phyloP scores from a whole-genome alignment of 2,113 vertebrate genomes.

The Gambusia holbrooki region DNA sequence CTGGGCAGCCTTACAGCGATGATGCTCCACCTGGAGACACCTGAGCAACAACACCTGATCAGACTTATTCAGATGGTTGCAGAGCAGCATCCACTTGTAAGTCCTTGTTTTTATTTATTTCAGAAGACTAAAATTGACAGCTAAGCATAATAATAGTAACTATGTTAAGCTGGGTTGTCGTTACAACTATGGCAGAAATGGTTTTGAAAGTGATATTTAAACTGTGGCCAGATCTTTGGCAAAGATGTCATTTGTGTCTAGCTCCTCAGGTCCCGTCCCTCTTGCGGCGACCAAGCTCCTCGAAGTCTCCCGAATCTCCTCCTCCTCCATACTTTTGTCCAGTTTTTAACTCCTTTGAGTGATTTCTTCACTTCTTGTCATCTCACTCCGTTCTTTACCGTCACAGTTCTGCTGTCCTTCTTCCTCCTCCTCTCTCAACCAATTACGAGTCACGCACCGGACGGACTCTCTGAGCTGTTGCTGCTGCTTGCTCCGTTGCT shows the following conservation, averaged over 20 bases:
- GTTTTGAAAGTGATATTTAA: not conserved
- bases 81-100: slow-evolving; percentile 85
- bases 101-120: slow-evolving; percentile 20
- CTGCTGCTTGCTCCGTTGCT: too few species aligned
- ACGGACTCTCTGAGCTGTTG: too few species aligned
- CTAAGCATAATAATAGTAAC: not conserved
- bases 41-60: slow-evolving; percentile 90
- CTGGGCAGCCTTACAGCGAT: slow-evolving; percentile 82
- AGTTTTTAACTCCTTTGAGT: too few species aligned
- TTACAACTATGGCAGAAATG: not conserved
- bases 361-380: too few species aligned
- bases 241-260: not conserved
- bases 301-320: too few species aligned
- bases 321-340: too few species aligned
- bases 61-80: slow-evolving; percentile 86
- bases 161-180: not conserved
- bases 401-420: too few species aligned
- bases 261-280: too few species aligned
- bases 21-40: slow-evolving; percentile 82
- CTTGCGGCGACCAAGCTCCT: too few species aligned
- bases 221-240: not conserved
- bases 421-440: too few species aligned
- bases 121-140: not conserved
- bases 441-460: too few species aligned
- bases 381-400: too few species aligned